Base-by-base conservation (phyloP, 2,888 invertebrate species). In the Phoronis australis region DNA sequence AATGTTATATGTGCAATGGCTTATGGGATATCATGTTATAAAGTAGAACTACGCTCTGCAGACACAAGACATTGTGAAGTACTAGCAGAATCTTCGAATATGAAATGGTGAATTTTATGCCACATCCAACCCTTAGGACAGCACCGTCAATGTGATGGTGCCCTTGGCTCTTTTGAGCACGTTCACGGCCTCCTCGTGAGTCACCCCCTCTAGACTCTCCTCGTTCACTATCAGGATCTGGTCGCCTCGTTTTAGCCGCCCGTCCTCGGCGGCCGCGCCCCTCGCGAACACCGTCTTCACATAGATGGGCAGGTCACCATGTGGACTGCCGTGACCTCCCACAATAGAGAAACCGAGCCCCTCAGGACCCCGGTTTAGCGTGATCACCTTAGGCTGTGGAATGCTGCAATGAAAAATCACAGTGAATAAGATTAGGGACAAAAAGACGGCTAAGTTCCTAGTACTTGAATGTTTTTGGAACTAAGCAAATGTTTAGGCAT, bases 181-280 rank as follows among this genome's bases (percentile, higher is more conserved):
- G 21, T 90, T 86, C 26, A 90, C 91, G 3, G 90, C 90, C 57
- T 91, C 87, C 62, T 91, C 86, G 65, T 90, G 87, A 51, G 76
- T 78, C 37, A 73, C 69, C 23, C 76, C 76, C 4, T 79, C 73
- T 5, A 80, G 66, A 50, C 88, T 88, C 63, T 88, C 86, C 4
- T 89, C 92, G 72, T 95, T 92, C n/a, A 97, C 89, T 20, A 90
- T 82, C 4, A 90, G 80, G 44, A 99, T 84, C 66, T 90, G 84
- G 78, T 99, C 97, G 20, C 97, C 96, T 61, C 87, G 86, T 76
- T 90, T 87, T 55, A 99, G 83, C 49, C 89, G 86, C 2, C 90
- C 92, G 72, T 94, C 93, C 27, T 78, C 78, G 48, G 82, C 79
- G 0, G 94, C 95, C 37, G 87, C 86, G 27, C 95, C 90, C 6